Evolutionary conservation across 2,888 invertebrate species (phyloP), one percentile per base, ranked within the genome.

Genomic region (Heliconius erato): DNA sequence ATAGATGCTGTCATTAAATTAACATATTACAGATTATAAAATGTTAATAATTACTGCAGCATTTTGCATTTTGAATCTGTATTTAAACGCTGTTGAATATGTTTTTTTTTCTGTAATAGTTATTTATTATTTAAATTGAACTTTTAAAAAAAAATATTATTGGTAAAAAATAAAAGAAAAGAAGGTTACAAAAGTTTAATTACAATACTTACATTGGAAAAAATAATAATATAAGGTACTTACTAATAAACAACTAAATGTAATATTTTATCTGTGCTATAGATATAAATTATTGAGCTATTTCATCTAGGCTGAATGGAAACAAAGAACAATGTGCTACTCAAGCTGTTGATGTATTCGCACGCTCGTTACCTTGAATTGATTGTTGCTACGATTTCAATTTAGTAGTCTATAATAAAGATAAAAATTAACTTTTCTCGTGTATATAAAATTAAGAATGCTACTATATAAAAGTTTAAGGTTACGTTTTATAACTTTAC

Each of bases 361-460:
- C 92, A 92, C 90, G 90, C 71, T 89, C 89, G 89, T 89, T 89
- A 86, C 86, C 86, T 87, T 88, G 88, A 88, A 85, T 86, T 87
- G 84, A 84, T 84, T 84, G 83, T 79, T 80, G 74, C 49, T 77
- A 44, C 63, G 35, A 79, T 77, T 82, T 76, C 80, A 80, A 69
- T 80, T 82, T 71, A 63, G 40, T 59, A 40, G 32, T 67, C 35
- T 72, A 65, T 79, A 71, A 69, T 79, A 26, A 54, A 59, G 32
- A 59, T 79, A 44, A 32, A 12, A 49, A 59, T 63, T 76, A 35
- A n/a, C 63, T 69, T 76, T 68, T 35, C 40, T 76, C 19, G 12
- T 76, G 59, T 14, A 32, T 32, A 19, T 69, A 68, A 44, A 72
- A 44, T 74, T 35, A 14, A 19, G 40, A 49, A 23, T 28, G 14